A percentile compares a stretch with the other conserved stretches of the same genome.
phyloP scores from a whole-genome alignment of 2,113 vertebrate genomes.

The Microcebus jonahi region DNA sequence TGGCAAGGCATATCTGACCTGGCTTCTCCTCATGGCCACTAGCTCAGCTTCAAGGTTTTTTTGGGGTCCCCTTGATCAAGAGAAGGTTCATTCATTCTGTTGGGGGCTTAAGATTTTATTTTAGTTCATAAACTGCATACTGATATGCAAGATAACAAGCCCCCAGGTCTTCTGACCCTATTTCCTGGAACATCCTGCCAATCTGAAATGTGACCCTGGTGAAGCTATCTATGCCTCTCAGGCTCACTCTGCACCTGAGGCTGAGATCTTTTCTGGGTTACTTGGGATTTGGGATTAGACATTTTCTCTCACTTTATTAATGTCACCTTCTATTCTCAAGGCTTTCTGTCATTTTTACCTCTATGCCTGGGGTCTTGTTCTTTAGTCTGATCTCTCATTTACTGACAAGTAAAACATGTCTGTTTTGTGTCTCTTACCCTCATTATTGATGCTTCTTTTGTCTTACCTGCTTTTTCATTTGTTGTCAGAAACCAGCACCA shows the following conservation, averaged over 20 bases:
- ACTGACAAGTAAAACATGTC: neutral
- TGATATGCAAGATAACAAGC: neutral
- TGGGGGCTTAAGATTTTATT: no score
- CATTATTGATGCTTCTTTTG: neutral
- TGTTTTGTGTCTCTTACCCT: neutral
- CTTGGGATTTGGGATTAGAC: neutral
- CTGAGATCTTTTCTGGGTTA: neutral
- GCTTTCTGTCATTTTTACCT: neutral
- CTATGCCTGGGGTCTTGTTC: neutral
- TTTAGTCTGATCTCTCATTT: neutral
- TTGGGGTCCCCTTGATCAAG: no score
- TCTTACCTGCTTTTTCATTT: neutral
- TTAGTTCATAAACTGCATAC: no score
- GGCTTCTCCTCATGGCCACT: no score
- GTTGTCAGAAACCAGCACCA: neutral
- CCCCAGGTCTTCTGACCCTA: neutral
- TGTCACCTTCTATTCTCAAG: neutral
- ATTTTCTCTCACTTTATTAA: neutral
- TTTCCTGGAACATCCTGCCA: neutral
- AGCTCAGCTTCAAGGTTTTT: no score
- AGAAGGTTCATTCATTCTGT: no score
- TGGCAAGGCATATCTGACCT: no score
- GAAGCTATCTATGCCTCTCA: neutral
- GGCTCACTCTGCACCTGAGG: neutral
- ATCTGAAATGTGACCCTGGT: neutral